Percentiles rank a stretch among this genome's conserved stretches.
phyloP scores from a whole-genome alignment of 2,113 vertebrate genomes.

The Beaufortia kweichowensis region DNA sequence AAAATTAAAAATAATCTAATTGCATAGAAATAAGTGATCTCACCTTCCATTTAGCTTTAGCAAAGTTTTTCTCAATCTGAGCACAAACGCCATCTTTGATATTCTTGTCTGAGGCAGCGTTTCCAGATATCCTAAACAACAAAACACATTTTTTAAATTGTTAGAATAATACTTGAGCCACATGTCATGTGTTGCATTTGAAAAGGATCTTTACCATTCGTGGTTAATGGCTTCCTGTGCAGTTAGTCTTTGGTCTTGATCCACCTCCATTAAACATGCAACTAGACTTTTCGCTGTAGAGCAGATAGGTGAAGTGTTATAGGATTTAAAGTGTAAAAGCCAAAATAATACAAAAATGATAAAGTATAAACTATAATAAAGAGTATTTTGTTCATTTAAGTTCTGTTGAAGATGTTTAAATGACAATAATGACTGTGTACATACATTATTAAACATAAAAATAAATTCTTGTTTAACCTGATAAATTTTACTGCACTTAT shows the following conservation, averaged over 20 bases:
- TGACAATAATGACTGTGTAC: no score
- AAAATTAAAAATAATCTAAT: background rate
- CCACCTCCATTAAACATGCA: constrained; percentile 94
- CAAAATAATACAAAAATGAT: background rate
- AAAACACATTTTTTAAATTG: background rate
- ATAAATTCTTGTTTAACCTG: no score
- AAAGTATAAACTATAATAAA: no score
- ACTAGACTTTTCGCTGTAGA: constrained; percentile 91
- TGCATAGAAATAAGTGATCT: background rate
- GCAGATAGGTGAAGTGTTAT: constrained; percentile 8
- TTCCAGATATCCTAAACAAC: constrained; percentile 91
- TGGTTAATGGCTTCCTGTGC: constrained; percentile 95
- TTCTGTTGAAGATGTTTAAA: no score
- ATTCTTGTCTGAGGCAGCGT: constrained; percentile 97
- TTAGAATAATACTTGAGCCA: background rate
- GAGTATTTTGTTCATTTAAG: no score
- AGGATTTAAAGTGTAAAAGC: background rate
- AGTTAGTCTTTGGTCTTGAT: constrained; percentile 93
- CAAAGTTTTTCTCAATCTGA: constrained; percentile 98
- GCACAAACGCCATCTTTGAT: constrained; percentile 97
- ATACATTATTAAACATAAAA: no score
- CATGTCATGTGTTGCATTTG: background rate
- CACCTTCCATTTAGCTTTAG: constrained; percentile 99
- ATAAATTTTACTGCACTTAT: no score
- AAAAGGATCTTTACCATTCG: constrained; percentile 82